Evolutionary conservation across 2,797 vertebrate species (phyloP).

Genomic region (Enteromius afrohamiltoni): DNA sequence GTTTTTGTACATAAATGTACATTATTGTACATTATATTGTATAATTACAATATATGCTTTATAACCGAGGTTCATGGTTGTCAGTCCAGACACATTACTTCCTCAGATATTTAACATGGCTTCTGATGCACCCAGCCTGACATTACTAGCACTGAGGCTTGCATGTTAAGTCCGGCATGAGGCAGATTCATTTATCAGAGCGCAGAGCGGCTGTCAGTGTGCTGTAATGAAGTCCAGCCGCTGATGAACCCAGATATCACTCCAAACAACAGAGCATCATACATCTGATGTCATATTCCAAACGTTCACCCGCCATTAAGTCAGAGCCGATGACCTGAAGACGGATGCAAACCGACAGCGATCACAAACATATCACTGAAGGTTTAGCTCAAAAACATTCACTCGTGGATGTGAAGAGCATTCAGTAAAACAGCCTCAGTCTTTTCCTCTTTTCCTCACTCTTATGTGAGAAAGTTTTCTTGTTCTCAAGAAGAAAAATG

Average conservation of each 20-base stretch:
- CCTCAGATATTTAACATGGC: conserved; percentile 99
- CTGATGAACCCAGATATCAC: conserved; percentile 99
- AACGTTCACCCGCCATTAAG: conserved; percentile 91
- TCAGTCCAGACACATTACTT: conserved; percentile 94
- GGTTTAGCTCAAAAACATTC: not conserved
- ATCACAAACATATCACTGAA: not conserved
- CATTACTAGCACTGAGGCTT: conserved; percentile 99
- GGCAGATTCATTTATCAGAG: conserved; percentile 98
- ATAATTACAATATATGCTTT: conserved; percentile 92
- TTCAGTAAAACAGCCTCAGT: conserved; percentile 39
- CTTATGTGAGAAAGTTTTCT: conserved; percentile 55
- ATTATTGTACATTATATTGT: too few relatives aligned
- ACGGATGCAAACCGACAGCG: conserved; percentile 13
- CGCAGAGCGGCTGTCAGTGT: conserved; percentile 89
- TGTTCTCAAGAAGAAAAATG: conserved; percentile 66
- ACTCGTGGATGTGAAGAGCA: not conserved
- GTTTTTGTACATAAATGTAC: too few relatives aligned
- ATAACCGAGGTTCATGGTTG: not conserved
- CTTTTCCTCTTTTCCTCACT: conserved; percentile 32
- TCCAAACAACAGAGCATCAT: conserved; percentile 82
- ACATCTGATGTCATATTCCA: conserved; percentile 62
- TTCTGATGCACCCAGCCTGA: conserved; percentile 99
- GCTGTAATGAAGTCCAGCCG: conserved; percentile 90
- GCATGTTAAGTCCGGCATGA: conserved; percentile 97
- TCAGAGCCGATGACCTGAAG: conserved; percentile 62